A percentile compares a stretch with the other conserved stretches of the same genome.
These are phyloP conservation scores for Dreissena rostriformis DNA, from an alignment of 1,140 invertebrate species.

Conservation along the genomic window DNA sequence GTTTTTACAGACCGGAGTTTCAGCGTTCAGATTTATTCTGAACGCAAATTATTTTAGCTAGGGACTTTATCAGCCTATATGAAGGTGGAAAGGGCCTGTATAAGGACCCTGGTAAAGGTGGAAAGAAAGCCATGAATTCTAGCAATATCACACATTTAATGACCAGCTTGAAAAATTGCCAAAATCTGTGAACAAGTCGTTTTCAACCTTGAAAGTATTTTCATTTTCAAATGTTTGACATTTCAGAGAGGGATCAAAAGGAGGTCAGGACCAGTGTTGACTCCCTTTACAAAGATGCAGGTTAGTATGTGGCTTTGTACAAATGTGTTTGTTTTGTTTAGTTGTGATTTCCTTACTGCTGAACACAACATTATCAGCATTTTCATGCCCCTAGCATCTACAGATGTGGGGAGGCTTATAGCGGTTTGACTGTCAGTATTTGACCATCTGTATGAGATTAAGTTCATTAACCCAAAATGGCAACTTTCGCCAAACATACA, in stretches of 20 bases:
- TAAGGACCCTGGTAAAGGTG: background rate
- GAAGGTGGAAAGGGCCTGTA: background rate
- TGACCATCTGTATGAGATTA: background rate
- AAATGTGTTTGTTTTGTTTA: background rate
- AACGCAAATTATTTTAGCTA: no score
- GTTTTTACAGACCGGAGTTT: no score
- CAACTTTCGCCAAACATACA: no score
- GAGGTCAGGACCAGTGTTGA: constrained; percentile 17
- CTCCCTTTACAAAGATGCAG: constrained; percentile 4
- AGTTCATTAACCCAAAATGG: background rate
- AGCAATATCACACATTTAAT: background rate
- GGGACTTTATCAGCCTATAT: background rate
- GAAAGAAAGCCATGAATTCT: background rate
- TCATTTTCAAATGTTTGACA: background rate
- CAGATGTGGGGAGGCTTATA: background rate
- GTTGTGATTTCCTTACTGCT: background rate
- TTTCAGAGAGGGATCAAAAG: constrained; percentile 25
- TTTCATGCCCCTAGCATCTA: background rate
- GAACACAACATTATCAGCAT: background rate
- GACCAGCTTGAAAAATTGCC: background rate
- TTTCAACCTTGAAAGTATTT: no score
- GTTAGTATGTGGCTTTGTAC: background rate
- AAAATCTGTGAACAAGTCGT: no score
- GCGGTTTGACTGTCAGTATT: background rate
- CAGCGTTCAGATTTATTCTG: no score